phyloP scores from a whole-genome alignment of 2,888 invertebrate genomes.

The Calameuta filiformis region DNA sequence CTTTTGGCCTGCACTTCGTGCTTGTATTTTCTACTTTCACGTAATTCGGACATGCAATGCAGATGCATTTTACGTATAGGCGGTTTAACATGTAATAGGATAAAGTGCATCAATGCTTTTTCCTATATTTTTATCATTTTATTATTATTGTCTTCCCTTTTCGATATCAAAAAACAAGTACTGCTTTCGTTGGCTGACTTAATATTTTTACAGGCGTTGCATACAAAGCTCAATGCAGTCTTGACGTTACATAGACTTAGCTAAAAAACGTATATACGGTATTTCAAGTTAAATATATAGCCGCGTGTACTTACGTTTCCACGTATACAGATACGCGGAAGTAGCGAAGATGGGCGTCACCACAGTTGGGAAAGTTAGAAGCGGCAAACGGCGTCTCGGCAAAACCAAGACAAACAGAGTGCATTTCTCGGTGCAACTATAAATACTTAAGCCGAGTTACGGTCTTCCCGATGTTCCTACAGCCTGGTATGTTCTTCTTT shows the following conservation, averaged over 20 bases:
- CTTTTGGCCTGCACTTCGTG: neutral
- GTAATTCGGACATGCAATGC: neutral
- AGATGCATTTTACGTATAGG: no score
- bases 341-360: neutral
- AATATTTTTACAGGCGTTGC: neutral
- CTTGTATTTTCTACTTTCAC: neutral
- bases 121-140: neutral
- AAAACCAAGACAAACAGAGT: constrained; percentile 9
- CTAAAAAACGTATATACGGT: neutral
- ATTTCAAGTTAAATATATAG: neutral
- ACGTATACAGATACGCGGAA: neutral
- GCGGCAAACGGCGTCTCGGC: constrained; percentile 10
- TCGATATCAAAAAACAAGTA: no score
- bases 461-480: constrained; percentile 21
- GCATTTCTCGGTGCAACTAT: constrained; percentile 22
- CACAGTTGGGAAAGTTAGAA: constrained; percentile 2
- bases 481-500: constrained; percentile 8
- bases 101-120: neutral
- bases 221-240: neutral
- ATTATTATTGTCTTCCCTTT: neutral
- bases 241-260: neutral
- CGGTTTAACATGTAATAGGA: neutral
- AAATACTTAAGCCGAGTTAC: constrained; percentile 27
- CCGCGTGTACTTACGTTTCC: neutral
- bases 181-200: no score